These are phyloP conservation scores for Limnothrissa miodon DNA, from an alignment of 2,113 vertebrate species.

Conservation along the genomic window DNA sequence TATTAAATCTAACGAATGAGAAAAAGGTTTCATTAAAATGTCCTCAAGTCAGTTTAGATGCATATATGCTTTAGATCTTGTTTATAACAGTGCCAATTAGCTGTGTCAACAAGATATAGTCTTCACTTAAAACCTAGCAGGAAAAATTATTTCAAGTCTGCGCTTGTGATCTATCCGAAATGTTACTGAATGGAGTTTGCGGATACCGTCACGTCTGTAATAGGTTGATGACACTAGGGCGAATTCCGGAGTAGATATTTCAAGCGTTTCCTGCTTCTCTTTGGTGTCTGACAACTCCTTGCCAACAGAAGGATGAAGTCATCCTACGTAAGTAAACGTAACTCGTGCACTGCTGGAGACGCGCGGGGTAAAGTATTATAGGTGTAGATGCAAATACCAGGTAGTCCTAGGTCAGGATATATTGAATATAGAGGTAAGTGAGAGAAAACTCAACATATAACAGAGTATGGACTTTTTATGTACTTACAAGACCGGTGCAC, in stretches of 20 bases:
- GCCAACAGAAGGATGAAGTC: background rate
- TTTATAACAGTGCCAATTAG: background rate
- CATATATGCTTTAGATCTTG: conserved; percentile 26
- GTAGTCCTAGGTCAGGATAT: background rate
- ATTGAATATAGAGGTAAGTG: background rate
- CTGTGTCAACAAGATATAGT: background rate
- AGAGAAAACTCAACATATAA: background rate
- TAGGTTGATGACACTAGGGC: background rate
- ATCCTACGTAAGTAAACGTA: background rate
- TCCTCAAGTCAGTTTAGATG: background rate
- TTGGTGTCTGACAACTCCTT: background rate
- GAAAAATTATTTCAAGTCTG: conserved; percentile 3
- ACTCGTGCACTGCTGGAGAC: background rate
- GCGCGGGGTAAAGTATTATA: background rate
- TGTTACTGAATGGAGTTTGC: background rate
- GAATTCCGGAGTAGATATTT: background rate
- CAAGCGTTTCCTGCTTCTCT: background rate
- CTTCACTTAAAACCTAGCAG: background rate
- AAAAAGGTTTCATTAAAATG: background rate
- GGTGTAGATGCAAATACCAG: background rate
- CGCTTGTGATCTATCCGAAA: background rate
- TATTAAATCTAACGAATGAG: background rate
- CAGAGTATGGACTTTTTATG: background rate
- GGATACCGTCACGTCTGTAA: conserved; percentile 7
- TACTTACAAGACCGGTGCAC: conserved; percentile 93